These are phyloP conservation scores for Amphipoea lucens DNA, from an alignment of 2,888 invertebrate species.

Conservation along the genomic window DNA sequence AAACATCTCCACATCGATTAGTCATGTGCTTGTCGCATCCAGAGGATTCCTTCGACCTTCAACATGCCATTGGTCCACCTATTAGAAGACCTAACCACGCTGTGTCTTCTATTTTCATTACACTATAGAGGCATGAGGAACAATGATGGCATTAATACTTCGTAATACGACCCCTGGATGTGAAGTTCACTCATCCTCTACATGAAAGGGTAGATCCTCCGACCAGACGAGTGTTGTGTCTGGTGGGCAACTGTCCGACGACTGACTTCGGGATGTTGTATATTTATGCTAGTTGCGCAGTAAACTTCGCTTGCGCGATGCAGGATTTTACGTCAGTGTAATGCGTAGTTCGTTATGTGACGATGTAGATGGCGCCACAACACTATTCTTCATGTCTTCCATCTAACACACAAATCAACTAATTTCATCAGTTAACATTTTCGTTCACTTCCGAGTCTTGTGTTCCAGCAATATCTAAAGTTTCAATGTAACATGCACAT, in stretches of 20 bases:
- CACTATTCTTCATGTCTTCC: not conserved
- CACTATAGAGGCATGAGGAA: not conserved
- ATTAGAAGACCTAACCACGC: not conserved
- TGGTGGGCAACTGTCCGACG: too few relatives aligned
- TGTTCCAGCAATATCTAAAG: constrained; percentile 43
- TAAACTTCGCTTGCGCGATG: too few relatives aligned
- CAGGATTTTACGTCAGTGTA: too few relatives aligned
- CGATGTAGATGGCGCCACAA: too few relatives aligned
- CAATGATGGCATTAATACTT: too few relatives aligned
- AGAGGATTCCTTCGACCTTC: not conserved
- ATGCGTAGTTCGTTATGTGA: too few relatives aligned
- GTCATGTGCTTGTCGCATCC: not conserved
- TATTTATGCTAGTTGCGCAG: too few relatives aligned
- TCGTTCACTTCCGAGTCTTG: constrained; percentile 3
- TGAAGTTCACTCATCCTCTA: too few relatives aligned
- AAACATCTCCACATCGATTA: not conserved
- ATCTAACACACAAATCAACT: not conserved
- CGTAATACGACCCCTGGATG: too few relatives aligned
- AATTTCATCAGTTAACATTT: constrained; percentile 16
- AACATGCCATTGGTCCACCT: too few relatives aligned
- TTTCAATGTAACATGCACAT: constrained; percentile 57
- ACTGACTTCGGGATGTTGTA: too few relatives aligned
- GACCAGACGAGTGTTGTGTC: not conserved
- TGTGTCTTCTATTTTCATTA: not conserved
- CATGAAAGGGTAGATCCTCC: too few relatives aligned